These are phyloP conservation scores for Oreohelix idahoensis DNA, from an alignment of 1,140 invertebrate species.

Conservation along the genomic window DNA sequence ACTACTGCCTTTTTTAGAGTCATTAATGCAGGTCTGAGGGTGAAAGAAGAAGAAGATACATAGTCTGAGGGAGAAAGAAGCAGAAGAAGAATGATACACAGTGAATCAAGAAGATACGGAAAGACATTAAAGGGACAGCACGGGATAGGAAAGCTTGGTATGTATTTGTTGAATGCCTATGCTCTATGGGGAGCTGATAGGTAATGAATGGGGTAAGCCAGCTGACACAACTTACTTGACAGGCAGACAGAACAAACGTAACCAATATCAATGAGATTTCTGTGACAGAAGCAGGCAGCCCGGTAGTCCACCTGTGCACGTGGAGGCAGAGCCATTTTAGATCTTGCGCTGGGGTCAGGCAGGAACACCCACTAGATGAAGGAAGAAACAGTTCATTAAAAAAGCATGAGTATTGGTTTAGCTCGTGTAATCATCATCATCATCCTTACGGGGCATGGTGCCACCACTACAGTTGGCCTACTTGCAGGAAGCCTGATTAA, in stretches of 20 bases:
- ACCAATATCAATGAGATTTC: slow-evolving; percentile 95
- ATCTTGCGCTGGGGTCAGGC: slow-evolving; percentile 85
- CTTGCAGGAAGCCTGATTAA: too few relatives aligned
- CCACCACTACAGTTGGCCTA: too few relatives aligned
- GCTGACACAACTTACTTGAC: slow-evolving; percentile 81
- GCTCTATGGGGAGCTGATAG: too few relatives aligned
- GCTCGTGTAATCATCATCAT: too few relatives aligned
- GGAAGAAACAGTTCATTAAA: neutral
- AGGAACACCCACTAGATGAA: slow-evolving; percentile 90
- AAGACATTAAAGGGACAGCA: neutral
- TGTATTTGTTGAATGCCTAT: too few relatives aligned
- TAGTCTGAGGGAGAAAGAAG: too few relatives aligned
- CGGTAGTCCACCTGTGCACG: slow-evolving; percentile 93
- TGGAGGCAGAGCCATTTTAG: slow-evolving; percentile 89
- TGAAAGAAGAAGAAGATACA: too few relatives aligned
- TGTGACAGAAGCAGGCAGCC: slow-evolving; percentile 97
- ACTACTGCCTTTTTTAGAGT: too few relatives aligned
- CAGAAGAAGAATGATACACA: neutral
- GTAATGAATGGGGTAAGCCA: neutral
- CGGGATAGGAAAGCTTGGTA: neutral
- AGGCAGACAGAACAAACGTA: slow-evolving; percentile 98
- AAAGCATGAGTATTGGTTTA: too few relatives aligned
- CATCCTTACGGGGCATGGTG: too few relatives aligned
- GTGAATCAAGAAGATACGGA: neutral
- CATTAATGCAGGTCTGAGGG: too few relatives aligned